Base-by-base conservation (phyloP, 2,888 invertebrate species). In the Beris morrisii region DNA sequence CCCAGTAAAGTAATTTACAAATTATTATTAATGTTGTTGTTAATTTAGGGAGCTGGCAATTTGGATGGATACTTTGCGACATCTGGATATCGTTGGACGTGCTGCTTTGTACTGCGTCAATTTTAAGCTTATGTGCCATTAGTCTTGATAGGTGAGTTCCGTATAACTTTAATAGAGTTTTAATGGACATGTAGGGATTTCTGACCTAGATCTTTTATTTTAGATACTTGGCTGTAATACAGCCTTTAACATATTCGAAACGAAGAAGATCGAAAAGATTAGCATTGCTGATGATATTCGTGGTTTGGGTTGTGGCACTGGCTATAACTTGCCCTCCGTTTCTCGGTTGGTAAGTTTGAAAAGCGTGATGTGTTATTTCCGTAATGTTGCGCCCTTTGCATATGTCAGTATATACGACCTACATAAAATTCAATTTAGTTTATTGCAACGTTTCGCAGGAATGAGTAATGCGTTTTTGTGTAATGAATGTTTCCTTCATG, bases 11-110 rank as follows among this genome's bases (percentile, higher is more conserved):
- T 22, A 28, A 28, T 12, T 22, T 13, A 12, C 15, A 7, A 52
- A 28, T 53, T 53, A 53, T 7, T 22, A 3, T 53, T 38, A 38
- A 38, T 38, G 38, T 38, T 9, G 9, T 52, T 13, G 45, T 22
- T 58, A 28, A n/a, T 58, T 48, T 59, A 64, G 65, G 57, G 13
- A 57, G 50, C 73, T 97, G 97, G 97, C 88, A 91, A 75, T 87
- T 97, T 50, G 96, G 96, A 48, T 88, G 92, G 85, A 86, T 94
- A 70, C 86, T 95, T 55, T 92, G 92, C 77, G 91, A 92, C 77
- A 88, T 92, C 70, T 97, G 96, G 97, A 90, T 96, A 71, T 95
- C 94, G 72, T 85, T 86, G 81, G 97, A 97, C 81, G 93, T 97
- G 64, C 87, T 95, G 69, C 86, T 96, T 61, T 96, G 95, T 81